Percentiles rank a stretch among this genome's conserved stretches.
These are phyloP conservation scores for Podarcis muralis DNA, from an alignment of 2,113 vertebrate species.

Conservation along the genomic window DNA sequence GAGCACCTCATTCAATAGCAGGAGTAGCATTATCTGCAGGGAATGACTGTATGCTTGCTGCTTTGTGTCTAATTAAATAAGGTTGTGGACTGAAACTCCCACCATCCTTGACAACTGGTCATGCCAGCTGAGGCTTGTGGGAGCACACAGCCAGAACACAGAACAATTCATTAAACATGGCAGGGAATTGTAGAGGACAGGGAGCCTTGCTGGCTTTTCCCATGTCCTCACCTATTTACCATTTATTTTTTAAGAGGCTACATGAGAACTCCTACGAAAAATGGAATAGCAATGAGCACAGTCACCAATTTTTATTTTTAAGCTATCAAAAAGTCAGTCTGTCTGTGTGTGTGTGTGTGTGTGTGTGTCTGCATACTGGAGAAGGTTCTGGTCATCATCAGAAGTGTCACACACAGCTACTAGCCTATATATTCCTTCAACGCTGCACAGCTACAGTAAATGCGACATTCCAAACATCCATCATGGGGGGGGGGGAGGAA, in stretches of 20 bases:
- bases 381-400: no score
- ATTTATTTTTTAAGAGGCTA: background rate
- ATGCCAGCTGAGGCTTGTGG: no score
- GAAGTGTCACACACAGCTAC: background rate
- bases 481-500: background rate
- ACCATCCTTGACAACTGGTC: background rate
- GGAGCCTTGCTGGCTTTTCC: background rate
- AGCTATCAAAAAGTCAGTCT: background rate
- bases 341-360: no score
- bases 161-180: background rate
- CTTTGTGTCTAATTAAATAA: background rate
- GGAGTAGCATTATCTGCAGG: background rate
- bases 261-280: background rate
- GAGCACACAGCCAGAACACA: background rate
- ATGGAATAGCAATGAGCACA: background rate
- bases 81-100: background rate
- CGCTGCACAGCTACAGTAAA: background rate
- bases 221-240: background rate
- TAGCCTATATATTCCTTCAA: background rate
- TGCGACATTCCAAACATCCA: background rate
- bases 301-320: background rate
- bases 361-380: background rate
- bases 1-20: background rate
- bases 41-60: background rate
- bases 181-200: background rate